Conservation (phyloP, 2,888 invertebrate species). For the Petrolisthes manimaculis region DNA sequence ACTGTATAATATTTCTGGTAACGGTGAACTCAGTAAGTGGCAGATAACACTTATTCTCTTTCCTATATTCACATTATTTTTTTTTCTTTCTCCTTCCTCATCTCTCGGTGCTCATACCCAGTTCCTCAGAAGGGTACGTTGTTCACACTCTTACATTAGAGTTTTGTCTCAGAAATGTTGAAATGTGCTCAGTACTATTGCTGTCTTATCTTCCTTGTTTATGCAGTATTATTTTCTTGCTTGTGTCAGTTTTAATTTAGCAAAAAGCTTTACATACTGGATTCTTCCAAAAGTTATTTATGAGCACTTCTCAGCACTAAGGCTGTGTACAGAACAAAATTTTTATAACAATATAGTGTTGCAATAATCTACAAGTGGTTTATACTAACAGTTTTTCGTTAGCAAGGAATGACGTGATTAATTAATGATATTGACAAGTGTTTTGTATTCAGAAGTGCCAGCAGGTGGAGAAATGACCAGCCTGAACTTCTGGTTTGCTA, state of each 20-base stretch:
- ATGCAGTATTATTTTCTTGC: slow-evolving; percentile 7
- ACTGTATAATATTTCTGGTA: too few species aligned
- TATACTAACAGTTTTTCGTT: too few species aligned
- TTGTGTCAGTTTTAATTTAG: too few species aligned
- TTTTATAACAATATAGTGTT: neutral
- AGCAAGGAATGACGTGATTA: too few species aligned
- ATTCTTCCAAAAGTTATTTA: neutral
- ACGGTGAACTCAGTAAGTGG: too few species aligned
- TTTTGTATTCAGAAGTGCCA: slow-evolving; percentile 11
- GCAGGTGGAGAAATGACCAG: neutral
- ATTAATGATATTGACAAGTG: neutral
- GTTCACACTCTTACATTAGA: neutral
- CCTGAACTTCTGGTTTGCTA: too few species aligned
- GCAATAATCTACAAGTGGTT: too few species aligned
- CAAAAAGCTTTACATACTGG: neutral
- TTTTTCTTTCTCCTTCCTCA: slow-evolving; percentile 15
- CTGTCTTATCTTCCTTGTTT: neutral
- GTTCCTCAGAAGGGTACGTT: slow-evolving; percentile 60
- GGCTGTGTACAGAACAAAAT: neutral
- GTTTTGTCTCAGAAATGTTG: neutral
- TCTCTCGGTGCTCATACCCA: slow-evolving; percentile 31
- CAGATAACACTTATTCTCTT: neutral
- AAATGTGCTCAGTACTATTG: neutral
- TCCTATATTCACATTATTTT: slow-evolving; percentile 21
- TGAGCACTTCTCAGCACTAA: slow-evolving; percentile 17